Evolutionary conservation across 2,888 invertebrate genomes (phyloP).

Genomic region (Oasisia sp.): DNA sequence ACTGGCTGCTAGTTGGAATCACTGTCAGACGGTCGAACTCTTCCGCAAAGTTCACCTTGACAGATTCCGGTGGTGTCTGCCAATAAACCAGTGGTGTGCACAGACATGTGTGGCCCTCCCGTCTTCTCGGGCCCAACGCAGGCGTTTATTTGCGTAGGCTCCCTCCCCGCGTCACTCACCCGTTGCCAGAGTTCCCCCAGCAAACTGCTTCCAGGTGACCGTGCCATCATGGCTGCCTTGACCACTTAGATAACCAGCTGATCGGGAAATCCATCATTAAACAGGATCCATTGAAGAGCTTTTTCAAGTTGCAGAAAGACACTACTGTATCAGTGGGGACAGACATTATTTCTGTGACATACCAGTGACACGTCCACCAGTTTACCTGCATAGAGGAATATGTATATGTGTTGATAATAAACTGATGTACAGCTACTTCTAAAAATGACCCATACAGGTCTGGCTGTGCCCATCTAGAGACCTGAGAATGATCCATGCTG

Average conservation of each 20-base stretch:
- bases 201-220: not conserved
- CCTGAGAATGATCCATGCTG: too few species aligned
- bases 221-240: not conserved
- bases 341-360: too few species aligned
- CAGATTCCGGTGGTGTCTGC: not conserved
- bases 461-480: too few species aligned
- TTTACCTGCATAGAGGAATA: too few species aligned
- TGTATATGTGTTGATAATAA: too few species aligned
- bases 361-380: too few species aligned
- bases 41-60: not conserved
- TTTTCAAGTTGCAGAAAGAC: too few species aligned
- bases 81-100: not conserved
- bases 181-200: not conserved
- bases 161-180: not conserved
- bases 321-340: too few species aligned
- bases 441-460: too few species aligned
- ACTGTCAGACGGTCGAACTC: conserved; percentile 6
- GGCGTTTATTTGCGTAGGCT: not conserved
- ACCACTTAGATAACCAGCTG: not conserved
- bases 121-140: not conserved
- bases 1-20: not conserved
- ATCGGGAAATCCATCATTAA: too few species aligned
- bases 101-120: not conserved
- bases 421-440: too few species aligned
- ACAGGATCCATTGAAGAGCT: too few species aligned